Percentiles rank a stretch among this genome's conserved stretches.
phyloP scores from a whole-genome alignment of 2,113 vertebrate genomes.

The Heterotis niloticus region DNA sequence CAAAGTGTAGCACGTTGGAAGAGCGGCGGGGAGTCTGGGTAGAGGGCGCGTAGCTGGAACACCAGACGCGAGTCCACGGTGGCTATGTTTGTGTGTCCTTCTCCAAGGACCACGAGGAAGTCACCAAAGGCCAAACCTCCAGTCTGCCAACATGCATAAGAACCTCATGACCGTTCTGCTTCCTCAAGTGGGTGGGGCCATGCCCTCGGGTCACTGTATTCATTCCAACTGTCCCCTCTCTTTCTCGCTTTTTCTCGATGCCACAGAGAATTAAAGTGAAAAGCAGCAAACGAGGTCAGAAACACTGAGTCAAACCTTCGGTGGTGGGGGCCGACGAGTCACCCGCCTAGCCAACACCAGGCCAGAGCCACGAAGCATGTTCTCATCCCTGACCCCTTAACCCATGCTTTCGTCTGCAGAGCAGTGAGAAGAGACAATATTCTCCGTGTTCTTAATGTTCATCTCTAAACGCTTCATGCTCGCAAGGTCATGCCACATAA shows the following conservation, averaged over 20 bases:
- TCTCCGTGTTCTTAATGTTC: too few relatives aligned
- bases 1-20: too few relatives aligned
- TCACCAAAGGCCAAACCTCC: not conserved
- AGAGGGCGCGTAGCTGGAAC: not conserved
- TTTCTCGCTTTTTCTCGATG: not conserved
- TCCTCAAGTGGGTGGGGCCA: not conserved
- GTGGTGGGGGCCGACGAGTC: too few relatives aligned
- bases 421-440: not conserved
- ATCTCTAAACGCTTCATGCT: too few relatives aligned
- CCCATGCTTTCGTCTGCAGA: too few relatives aligned
- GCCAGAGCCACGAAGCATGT: not conserved
- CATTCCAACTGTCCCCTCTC: not conserved
- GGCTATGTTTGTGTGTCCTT: not conserved
- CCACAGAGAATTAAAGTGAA: constrained; percentile 34
- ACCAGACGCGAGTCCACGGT: too few relatives aligned
- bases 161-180: not conserved
- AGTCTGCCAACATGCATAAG: too few relatives aligned
- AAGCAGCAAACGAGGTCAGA: constrained; percentile 31
- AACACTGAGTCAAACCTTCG: constrained; percentile 8
- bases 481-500: too few relatives aligned
- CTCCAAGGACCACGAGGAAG: not conserved
- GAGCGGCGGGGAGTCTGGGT: not conserved
- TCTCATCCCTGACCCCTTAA: not conserved
- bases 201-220: not conserved
- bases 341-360: not conserved